Conservation (phyloP, 2,113 vertebrate genomes). For the Hyla sarda region DNA sequence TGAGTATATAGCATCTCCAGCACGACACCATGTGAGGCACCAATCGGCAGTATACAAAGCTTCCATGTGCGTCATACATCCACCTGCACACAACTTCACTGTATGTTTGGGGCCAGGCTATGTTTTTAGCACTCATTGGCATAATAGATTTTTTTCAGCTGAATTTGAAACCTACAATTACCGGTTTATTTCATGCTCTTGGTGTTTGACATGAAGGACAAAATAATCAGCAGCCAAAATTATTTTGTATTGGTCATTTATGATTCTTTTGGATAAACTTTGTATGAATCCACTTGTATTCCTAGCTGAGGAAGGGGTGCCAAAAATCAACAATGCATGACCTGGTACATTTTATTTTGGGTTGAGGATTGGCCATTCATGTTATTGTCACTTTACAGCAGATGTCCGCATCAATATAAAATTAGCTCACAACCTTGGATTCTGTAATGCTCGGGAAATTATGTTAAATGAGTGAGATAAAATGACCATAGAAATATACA, state of each 20-base stretch:
- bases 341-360: background rate
- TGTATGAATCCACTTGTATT: background rate
- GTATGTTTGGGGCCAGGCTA: background rate
- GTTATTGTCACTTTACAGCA: constrained; percentile 16
- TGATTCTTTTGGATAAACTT: background rate
- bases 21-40: background rate
- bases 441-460: background rate
- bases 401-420: constrained; percentile 30
- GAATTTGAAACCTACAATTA: background rate
- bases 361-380: background rate
- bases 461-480: background rate
- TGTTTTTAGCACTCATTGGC: background rate
- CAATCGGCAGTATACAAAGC: background rate
- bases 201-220: background rate
- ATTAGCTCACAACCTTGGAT: constrained; percentile 23
- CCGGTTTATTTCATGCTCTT: background rate
- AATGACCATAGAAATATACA: background rate
- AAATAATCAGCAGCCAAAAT: background rate
- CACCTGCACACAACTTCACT: background rate
- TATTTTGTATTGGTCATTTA: background rate
- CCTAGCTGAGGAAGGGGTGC: background rate
- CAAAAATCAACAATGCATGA: background rate
- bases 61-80: background rate
- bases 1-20: too few species aligned
- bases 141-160: background rate